These are phyloP conservation scores for Hylaeus volcanicus DNA, from an alignment of 1,140 invertebrate genomes.

Conservation along the genomic window DNA sequence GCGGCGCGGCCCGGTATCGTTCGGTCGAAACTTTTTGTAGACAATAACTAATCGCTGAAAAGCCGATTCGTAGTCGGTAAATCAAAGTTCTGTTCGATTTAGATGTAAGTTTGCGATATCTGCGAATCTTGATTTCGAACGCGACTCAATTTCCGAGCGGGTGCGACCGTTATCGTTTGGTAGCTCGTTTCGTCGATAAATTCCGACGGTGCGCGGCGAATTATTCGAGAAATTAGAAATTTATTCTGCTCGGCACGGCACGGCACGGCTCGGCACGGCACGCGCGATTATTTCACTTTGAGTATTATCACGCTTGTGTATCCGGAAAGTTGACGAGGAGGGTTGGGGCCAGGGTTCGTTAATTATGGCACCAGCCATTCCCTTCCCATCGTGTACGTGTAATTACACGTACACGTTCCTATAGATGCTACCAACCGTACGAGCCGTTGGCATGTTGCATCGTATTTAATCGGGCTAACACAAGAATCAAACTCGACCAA, in stretches of 20 bases:
- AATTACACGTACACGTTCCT: constrained; percentile 20
- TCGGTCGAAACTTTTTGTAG: no score
- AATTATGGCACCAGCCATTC: constrained; percentile 21
- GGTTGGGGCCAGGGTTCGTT: background rate
- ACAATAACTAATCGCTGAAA: no score
- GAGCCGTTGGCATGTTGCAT: background rate
- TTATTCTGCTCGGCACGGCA: background rate
- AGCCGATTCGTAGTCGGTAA: no score
- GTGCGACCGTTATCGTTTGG: background rate
- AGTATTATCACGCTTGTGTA: constrained; percentile 8
- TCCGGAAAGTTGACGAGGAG: background rate
- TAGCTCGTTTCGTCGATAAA: background rate
- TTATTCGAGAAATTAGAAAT: constrained; percentile 8
- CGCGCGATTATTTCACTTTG: background rate
- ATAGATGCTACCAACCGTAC: background rate
- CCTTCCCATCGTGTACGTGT: background rate
- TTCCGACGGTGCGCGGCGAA: background rate
- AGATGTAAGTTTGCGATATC: no score
- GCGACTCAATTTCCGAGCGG: no score
- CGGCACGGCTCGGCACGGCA: background rate
- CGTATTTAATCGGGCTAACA: constrained; percentile 3
- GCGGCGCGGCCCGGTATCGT: no score
- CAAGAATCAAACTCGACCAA: background rate
- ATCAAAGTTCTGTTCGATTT: no score
- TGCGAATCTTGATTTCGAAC: no score